A percentile compares a stretch with the other conserved stretches of the same genome.
Conservation (phyloP, 2,888 invertebrate genomes). For the Papilio protenor region DNA sequence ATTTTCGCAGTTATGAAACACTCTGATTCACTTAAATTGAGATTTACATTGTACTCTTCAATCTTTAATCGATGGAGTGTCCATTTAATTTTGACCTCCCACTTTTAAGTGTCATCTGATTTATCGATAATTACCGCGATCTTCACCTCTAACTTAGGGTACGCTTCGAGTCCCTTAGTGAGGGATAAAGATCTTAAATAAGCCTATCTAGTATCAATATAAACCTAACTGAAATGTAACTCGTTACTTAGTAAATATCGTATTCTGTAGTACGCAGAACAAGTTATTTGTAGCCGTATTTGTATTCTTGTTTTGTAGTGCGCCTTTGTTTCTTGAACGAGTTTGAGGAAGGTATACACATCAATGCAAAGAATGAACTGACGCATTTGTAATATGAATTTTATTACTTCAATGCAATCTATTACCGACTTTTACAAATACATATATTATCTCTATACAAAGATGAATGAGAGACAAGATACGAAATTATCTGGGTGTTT, state of each 20-base stretch:
- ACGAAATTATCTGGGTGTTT: too few relatives aligned
- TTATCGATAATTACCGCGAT: too few relatives aligned
- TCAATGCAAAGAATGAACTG: constrained; percentile 3
- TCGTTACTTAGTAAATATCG: constrained; percentile 25
- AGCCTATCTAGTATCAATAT: neutral
- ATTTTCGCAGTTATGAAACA: too few relatives aligned
- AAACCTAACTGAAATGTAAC: neutral
- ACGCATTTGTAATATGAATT: neutral
- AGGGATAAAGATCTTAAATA: neutral
- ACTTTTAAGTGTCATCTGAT: too few relatives aligned
- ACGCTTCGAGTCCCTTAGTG: too few relatives aligned
- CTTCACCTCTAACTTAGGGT: too few relatives aligned
- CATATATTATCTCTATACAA: neutral
- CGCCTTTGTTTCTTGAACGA: constrained; percentile 32
- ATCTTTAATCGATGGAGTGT: too few relatives aligned
- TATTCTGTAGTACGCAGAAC: constrained; percentile 36
- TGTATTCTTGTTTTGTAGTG: constrained; percentile 14
- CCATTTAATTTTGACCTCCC: too few relatives aligned
- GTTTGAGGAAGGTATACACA: constrained; percentile 25
- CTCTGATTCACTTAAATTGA: too few relatives aligned
- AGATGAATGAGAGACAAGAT: neutral
- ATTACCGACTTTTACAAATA: neutral
- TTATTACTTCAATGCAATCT: neutral
- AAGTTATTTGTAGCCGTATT: constrained; percentile 24
- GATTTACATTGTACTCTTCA: too few relatives aligned